Evolutionary conservation across 1,140 invertebrate species (phyloP), one percentile per base, ranked within the genome.

Genomic region (Saccostrea echinata): DNA sequence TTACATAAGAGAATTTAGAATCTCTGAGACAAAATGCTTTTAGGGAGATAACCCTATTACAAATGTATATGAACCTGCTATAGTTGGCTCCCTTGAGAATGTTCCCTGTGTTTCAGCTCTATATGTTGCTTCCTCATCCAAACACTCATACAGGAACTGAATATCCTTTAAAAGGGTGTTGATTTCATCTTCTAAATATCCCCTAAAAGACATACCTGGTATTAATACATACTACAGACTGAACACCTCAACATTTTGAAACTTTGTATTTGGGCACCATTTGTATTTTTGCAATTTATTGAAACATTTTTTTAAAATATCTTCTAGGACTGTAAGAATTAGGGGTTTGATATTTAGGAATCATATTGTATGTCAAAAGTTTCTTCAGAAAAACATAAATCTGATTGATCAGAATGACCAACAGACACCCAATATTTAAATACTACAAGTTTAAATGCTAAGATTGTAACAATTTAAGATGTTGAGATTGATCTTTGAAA

Each of bases 121-220:
- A 27, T 91, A 88, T 33, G 91, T 89, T 30, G 91, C 91, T 24
- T 93, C 92, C 27, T 91, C 88, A 64, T 94, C 92, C 21, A 94
- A 85, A 89, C 93, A 94, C 21, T 87, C 91, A 80, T 93, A 93
- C 6, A 93, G 88, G 82, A 93, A 94, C 71, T 85, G 83, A 33
- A 93, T 92, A 84, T 94, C 93, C 51, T 88, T 90, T 4, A 93
- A 82, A 21, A 94, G 89, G 55, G 90, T 92, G n/a, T 91, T 89
- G 16, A 91, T 86, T 88, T 94, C 93, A 68, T 92, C 92, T 61
- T 91, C 90, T 53, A 94, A 61, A 16, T 91, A 91, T 16, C 76
- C 83, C 86, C 93, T 94, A 61, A 4, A 87, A 88, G 55, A 83
- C 12, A 13, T 24, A 43, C 43, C 4, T 0, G 55, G 6, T n/a